phyloP scores from a whole-genome alignment of 1,140 invertebrate genomes.

The Dendroctonus ponderosae region DNA sequence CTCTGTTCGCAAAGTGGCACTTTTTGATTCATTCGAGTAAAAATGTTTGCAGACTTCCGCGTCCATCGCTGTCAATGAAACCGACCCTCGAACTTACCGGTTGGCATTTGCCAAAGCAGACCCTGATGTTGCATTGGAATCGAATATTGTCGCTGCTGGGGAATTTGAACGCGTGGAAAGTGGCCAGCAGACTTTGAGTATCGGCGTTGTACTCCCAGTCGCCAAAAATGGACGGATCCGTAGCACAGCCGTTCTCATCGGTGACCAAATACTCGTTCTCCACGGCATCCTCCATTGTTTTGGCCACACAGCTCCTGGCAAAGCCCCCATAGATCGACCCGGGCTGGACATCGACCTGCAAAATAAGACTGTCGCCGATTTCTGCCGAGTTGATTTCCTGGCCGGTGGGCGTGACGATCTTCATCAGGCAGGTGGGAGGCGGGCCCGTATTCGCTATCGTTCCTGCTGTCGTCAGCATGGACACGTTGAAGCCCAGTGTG shows the following conservation, averaged over 20 bases:
- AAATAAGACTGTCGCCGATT: conserved; percentile 86
- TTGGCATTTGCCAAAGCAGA: conserved; percentile 93
- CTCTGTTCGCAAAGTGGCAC: no score
- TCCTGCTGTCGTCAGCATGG: conserved; percentile 91
- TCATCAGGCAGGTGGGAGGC: conserved; percentile 89
- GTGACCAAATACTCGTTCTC: conserved; percentile 92
- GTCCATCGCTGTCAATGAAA: no score
- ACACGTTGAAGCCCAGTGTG: conserved; percentile 90
- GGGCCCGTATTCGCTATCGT: conserved; percentile 94
- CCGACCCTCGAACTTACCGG: conserved; percentile 62
- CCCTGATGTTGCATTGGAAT: conserved; percentile 94
- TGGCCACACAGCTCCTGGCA: conserved; percentile 87
- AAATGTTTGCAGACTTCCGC: no score
- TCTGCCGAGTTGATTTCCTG: conserved; percentile 87
- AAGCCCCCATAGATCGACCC: conserved; percentile 92
- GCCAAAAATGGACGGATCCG: conserved; percentile 87
- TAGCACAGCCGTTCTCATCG: conserved; percentile 91
- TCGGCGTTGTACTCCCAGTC: conserved; percentile 88
- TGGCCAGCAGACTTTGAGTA: conserved; percentile 76
- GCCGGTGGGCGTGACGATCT: conserved; percentile 83
- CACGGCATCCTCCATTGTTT: conserved; percentile 84
- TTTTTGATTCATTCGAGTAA: no score
- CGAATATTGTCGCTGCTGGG: conserved; percentile 90
- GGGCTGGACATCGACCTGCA: conserved; percentile 92
- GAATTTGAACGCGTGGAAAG: conserved; percentile 95